Conservation (phyloP, 2,888 invertebrate species). For the Noctua fimbriata region DNA sequence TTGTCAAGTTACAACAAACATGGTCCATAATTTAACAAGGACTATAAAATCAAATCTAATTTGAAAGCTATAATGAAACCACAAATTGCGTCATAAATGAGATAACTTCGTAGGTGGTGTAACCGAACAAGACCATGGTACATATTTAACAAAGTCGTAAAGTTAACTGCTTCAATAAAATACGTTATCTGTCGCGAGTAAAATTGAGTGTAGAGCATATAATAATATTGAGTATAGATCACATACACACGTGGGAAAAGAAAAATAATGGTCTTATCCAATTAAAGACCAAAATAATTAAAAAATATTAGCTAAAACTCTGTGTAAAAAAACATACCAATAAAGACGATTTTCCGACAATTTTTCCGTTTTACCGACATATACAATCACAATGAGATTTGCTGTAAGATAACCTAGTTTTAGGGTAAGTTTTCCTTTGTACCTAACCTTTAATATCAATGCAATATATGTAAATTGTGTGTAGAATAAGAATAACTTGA, state of each 20-base stretch:
- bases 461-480: background rate
- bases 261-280: background rate
- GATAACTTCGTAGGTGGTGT: constrained; percentile 62
- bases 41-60: constrained; percentile 56
- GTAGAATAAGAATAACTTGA: background rate
- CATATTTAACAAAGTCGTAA: constrained; percentile 78
- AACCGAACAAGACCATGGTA: constrained; percentile 59
- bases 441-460: background rate
- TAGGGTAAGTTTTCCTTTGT: background rate
- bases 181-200: constrained; percentile 79
- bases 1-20: constrained; percentile 16
- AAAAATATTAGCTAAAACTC: background rate
- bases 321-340: background rate
- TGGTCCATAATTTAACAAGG: constrained; percentile 24
- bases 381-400: background rate
- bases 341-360: too few relatives aligned
- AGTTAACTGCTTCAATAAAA: constrained; percentile 81
- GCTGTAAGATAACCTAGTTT: background rate
- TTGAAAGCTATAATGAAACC: constrained; percentile 62
- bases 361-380: rapidly evolving
- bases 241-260: background rate
- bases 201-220: constrained; percentile 76
- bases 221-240: constrained; percentile 72
- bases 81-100: constrained; percentile 66
- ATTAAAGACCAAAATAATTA: background rate